Base-by-base conservation (phyloP, 2,113 vertebrate species). In the Ictidomys tridecemlineatus region DNA sequence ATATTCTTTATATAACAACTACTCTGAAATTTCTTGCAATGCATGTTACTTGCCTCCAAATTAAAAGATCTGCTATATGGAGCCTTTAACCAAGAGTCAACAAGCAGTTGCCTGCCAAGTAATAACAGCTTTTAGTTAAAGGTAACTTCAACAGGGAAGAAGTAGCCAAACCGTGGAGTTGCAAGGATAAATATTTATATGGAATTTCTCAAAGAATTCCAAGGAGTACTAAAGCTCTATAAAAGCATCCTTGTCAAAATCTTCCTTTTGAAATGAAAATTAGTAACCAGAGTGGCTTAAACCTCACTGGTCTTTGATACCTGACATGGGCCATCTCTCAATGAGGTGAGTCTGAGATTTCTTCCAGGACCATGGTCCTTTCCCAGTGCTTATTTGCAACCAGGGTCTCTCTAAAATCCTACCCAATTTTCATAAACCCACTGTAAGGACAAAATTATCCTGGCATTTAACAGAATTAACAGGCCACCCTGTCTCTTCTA, bases 211-310 rank as follows among this genome's bases (percentile, higher is more conserved):
- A 14, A 53, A 96, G 61, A 93, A 2, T n/a, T 94, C 69, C 65
- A 13, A 94, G 0, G 26, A 78, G 17, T 7, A 51, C 30, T 88
- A 90, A 78, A 89, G 2, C 18, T 96, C 91, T 91, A 67, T 73
- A 76, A 89, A 76, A 88, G n/a, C 2, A 96, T 61, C 13, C 51
- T 30, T 72, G 76, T 67, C 65, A 90, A 92, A 96, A 96, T 70
- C 48, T 94, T 79, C 0, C 61, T 93, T 95, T 74, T 79, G 39
- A 76, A 94, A 85, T 83, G 30, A 96, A 96, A 91, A 45, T 80
- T 73, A 51, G 69, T 79, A 77, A 67, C 13, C 22, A 90, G 30
- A 77, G 20, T 93, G 9, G 10, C 73, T 20, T 0, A 34, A 79
- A 83, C 10, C 22, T 91, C 65, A 58, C 51, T 77, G 24, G 32